These are phyloP conservation scores for Bubo scandiacus DNA, from an alignment of 2,113 vertebrate genomes.

Conservation along the genomic window DNA sequence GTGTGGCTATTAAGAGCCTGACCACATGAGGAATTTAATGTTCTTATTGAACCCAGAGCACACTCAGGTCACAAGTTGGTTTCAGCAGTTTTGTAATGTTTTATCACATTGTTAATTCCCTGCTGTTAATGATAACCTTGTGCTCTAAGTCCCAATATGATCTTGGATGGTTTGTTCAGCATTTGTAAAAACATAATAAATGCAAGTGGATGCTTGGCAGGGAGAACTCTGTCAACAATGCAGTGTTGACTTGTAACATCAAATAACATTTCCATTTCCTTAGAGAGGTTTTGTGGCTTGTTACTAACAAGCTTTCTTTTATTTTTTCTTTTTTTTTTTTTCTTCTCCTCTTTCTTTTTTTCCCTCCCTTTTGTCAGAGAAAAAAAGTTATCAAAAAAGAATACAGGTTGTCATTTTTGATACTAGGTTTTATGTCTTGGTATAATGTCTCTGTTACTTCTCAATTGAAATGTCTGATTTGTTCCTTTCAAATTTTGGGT, in stretches of 20 bases:
- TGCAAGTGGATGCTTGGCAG: background rate
- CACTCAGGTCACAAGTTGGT: background rate
- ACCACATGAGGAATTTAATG: background rate
- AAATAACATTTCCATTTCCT: background rate
- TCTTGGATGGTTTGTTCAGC: background rate
- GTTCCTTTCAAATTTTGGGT: background rate
- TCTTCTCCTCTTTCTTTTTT: too few relatives aligned
- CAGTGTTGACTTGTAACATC: background rate
- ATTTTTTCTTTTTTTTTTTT: too few relatives aligned
- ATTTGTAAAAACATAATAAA: constrained; percentile 5
- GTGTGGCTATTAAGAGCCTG: background rate
- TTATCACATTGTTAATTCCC: constrained; percentile 11
- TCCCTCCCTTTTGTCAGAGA: background rate
- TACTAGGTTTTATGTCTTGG: background rate
- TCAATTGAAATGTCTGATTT: background rate
- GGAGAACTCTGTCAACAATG: background rate
- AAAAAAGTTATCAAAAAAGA: background rate
- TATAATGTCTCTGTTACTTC: background rate
- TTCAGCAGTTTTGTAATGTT: constrained; percentile 8
- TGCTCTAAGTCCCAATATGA: background rate
- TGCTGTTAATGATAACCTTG: background rate
- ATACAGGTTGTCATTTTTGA: background rate
- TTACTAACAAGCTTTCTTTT: background rate
- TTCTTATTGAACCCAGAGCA: background rate
- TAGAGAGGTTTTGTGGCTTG: background rate